Evolutionary conservation across 1,140 invertebrate genomes (phyloP).

Genomic region (Aplysia californica): DNA sequence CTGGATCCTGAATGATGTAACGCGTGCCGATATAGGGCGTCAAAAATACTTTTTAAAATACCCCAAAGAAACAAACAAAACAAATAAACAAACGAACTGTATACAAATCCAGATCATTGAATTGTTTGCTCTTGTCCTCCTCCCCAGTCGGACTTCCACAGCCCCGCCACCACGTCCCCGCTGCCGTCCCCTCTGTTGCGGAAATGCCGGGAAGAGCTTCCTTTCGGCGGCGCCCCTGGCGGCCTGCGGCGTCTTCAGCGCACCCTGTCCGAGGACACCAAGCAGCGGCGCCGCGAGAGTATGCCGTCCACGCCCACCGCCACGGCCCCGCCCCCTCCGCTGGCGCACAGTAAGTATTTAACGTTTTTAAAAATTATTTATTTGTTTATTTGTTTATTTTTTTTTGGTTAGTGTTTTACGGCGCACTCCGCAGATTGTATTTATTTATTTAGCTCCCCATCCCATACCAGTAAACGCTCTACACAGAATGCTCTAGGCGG

Average conservation of each 20-base stretch:
- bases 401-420: no score
- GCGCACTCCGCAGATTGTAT: no score
- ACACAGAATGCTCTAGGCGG: no score
- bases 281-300: conserved; percentile 64
- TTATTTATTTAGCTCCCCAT: no score
- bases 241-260: conserved; percentile 64
- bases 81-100: not conserved
- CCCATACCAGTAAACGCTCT: no score
- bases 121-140: not conserved
- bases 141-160: conserved; percentile 57
- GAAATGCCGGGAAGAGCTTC: conserved; percentile 56
- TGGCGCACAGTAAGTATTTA: conserved; percentile 58
- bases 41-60: not conserved
- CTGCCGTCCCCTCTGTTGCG: conserved; percentile 50
- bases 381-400: no score
- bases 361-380: no score
- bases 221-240: conserved; percentile 49
- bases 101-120: not conserved
- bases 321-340: conserved; percentile 29
- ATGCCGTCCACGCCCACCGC: conserved; percentile 62
- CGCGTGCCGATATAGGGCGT: no score
- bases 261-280: conserved; percentile 67
- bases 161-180: conserved; percentile 47
- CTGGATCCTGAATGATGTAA: no score
- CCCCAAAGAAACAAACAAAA: not conserved